Base-by-base conservation (phyloP, 2,113 vertebrate species). In the Monopterus albus region DNA sequence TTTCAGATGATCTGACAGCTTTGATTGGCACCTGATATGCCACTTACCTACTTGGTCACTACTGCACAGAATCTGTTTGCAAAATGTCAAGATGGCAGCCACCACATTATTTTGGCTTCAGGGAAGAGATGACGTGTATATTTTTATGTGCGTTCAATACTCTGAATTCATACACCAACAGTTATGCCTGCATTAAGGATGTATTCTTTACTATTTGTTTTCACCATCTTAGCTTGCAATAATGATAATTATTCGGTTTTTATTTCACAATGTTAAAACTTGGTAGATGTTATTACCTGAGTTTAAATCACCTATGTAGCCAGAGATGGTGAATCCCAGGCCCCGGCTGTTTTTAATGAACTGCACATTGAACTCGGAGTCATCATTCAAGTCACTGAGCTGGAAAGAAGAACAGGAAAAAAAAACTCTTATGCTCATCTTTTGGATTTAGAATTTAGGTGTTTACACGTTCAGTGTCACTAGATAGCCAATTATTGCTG, bases 271-370 rank as follows among this genome's bases (percentile, higher is more conserved):
- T 36, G 20, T 14, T 42, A 1, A 46, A 50, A 38, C 21, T 50
- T 35, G 6, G n/a, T 6, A 25, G 3, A 4, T 55, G 4, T 35
- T 6, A 40, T 80, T 94, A 97, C 97, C 96, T 93, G 95, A 93
- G 52, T 93, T 93, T 69, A 95, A 94, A 76, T 97, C 94, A 84
- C 95, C 95, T 81, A 95, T 90, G 79, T 96, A 97, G 81, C 94
- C 95, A 70, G 95, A 94, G 88, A 97, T 95, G 53, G 95, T 96
- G 91, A 98, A 95, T 86, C 95, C 97, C 76, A 99, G 89, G 49
- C 95, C 97, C 38, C 93, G 93, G 69, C 85, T 91, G 82, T 97
- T 96, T 92, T 98, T 97, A 51, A 94, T 95, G 60, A 96, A 94
- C 60, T 96, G 93, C 72, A 97, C 94, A 33, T 88, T 92, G 82